Conservation (phyloP, 2,888 invertebrate species). For the Phortica okadai region DNA sequence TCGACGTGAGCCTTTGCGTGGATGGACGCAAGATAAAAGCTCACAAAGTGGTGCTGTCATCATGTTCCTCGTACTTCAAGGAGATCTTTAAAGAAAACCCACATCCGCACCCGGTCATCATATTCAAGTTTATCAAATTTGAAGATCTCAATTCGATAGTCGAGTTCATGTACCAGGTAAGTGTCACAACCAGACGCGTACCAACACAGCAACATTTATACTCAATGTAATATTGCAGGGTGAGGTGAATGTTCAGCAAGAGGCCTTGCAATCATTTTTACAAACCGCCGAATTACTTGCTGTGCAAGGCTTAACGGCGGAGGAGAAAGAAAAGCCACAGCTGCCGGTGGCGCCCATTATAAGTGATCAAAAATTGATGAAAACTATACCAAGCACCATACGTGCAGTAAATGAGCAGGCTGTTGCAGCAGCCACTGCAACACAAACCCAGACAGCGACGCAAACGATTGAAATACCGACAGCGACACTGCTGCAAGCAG, state of each 20-base stretch:
- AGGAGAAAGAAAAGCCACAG: conserved; percentile 75
- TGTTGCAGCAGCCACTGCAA: conserved; percentile 44
- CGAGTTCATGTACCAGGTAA: conserved; percentile 85
- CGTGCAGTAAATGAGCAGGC: conserved; percentile 69
- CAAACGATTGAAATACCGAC: conserved; percentile 74
- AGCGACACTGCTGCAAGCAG: conserved; percentile 68
- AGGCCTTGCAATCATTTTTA: conserved; percentile 86
- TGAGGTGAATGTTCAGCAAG: conserved; percentile 88
- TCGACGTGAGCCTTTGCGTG: conserved; percentile 91
- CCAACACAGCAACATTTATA: background rate
- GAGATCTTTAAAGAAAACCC: conserved; percentile 86
- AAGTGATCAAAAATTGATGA: conserved; percentile 74
- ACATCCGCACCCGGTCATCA: conserved; percentile 88
- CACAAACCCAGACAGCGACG: conserved; percentile 63
- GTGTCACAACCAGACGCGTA: conserved; percentile 25
- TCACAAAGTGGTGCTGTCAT: conserved; percentile 89
- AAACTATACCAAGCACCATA: conserved; percentile 76
- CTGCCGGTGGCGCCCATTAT: conserved; percentile 65
- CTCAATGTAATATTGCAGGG: conserved; percentile 76
- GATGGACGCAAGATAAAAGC: conserved; percentile 90
- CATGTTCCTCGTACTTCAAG: conserved; percentile 89
- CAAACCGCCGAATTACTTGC: conserved; percentile 87
- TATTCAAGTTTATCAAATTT: conserved; percentile 87
- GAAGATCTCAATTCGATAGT: conserved; percentile 87
- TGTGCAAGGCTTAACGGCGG: conserved; percentile 84